Evolutionary conservation across 1,140 invertebrate genomes (phyloP).

Genomic region (Akabosia matsudoensis): DNA sequence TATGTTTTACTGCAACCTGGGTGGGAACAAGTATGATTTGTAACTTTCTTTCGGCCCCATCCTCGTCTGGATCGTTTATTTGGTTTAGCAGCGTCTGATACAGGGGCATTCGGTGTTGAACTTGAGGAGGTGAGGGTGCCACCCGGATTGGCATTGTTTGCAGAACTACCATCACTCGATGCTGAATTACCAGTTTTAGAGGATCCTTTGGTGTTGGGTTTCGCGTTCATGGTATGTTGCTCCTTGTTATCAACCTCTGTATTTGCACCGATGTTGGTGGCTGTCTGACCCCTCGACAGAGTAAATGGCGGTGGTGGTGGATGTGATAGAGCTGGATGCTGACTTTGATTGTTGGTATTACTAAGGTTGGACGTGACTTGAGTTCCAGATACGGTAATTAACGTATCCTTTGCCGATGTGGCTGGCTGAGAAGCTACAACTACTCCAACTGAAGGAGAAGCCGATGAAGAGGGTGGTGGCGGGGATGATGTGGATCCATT

Average conservation of each 20-base stretch:
- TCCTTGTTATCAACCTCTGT: not conserved
- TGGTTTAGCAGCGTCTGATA: constrained; percentile 30
- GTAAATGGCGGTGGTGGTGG: constrained; percentile 33
- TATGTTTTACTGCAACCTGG: constrained; percentile 65
- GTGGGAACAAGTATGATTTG: constrained; percentile 61
- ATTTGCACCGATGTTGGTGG: constrained; percentile 7
- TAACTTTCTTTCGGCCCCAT: constrained; percentile 58
- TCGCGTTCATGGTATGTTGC: not conserved
- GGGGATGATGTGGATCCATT: constrained; percentile 21
- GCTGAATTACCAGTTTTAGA: too few species aligned
- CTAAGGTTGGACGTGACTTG: constrained; percentile 8
- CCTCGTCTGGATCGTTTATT: constrained; percentile 52
- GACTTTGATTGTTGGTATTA: constrained; percentile 43
- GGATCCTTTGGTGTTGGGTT: not conserved
- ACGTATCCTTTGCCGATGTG: constrained; percentile 2
- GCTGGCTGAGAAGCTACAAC: not conserved
- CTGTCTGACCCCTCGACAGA: constrained; percentile 27
- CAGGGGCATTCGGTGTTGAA: not conserved
- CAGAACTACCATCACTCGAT: not conserved
- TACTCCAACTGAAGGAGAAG: constrained; percentile 14
- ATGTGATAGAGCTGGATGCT: constrained; percentile 45
- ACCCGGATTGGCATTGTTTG: not conserved
- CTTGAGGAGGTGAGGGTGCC: not conserved
- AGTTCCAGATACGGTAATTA: constrained; percentile 7
- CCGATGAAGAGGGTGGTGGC: constrained; percentile 37